phyloP scores from a whole-genome alignment of 2,797 vertebrate species.

The Psittacula echo region DNA sequence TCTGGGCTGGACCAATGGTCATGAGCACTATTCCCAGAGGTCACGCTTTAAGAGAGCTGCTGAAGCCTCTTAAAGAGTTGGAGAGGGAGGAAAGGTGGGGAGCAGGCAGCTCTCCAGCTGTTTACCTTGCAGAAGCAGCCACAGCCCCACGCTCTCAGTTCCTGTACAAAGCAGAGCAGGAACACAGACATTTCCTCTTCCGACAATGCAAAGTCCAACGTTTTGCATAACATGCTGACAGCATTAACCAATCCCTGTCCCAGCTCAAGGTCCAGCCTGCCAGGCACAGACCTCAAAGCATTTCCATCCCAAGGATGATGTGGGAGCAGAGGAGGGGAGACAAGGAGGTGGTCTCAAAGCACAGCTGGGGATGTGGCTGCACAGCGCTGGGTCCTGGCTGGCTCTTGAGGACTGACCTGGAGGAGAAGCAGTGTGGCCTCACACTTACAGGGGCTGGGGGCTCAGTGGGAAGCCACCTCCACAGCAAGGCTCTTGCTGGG shows the following conservation, averaged over 20 bases:
- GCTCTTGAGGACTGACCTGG: background rate
- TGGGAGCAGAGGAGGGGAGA: background rate
- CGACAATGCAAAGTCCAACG: background rate
- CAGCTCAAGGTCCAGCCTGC: background rate
- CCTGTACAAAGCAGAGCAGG: background rate
- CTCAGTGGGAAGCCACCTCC: background rate
- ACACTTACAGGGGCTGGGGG: rapidly evolving
- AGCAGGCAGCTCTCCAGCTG: background rate
- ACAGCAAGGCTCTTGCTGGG: background rate
- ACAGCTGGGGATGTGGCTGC: rapidly evolving
- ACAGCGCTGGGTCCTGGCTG: background rate
- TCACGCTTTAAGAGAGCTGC: background rate
- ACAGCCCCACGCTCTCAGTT: background rate
- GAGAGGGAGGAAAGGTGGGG: background rate
- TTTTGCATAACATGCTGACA: background rate
- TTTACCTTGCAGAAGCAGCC: background rate
- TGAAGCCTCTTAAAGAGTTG: rapidly evolving
- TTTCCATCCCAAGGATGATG: background rate
- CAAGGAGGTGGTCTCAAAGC: background rate
- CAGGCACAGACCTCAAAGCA: background rate
- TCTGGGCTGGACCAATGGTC: background rate
- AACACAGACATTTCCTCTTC: background rate
- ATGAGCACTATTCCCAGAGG: background rate
- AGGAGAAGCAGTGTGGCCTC: background rate
- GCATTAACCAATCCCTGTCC: background rate